A percentile compares a stretch with the other conserved stretches of the same genome.
These are phyloP conservation scores for Lucinisca nassula DNA, from an alignment of 2,888 invertebrate species.

Conservation along the genomic window DNA sequence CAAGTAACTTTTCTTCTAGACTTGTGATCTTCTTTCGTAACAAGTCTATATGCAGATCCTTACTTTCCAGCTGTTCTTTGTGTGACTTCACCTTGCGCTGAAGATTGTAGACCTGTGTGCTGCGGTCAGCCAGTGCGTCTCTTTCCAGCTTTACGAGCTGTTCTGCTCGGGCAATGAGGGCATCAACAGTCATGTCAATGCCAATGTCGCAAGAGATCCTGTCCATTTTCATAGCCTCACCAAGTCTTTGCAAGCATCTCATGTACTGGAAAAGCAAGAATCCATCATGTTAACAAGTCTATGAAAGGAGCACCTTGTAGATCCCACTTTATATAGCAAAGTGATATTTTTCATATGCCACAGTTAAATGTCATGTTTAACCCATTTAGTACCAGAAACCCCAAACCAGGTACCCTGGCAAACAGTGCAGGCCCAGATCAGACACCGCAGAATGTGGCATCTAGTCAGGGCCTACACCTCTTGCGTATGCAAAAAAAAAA, in stretches of 20 bases:
- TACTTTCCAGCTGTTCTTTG: slow-evolving; percentile 96
- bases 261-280: slow-evolving; percentile 80
- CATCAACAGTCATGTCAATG: slow-evolving; percentile 94
- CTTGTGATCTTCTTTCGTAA: slow-evolving; percentile 93
- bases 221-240: slow-evolving; percentile 95
- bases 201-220: slow-evolving; percentile 94
- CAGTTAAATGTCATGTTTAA: too few relatives aligned
- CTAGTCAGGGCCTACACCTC: too few relatives aligned
- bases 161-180: slow-evolving; percentile 94
- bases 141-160: slow-evolving; percentile 94
- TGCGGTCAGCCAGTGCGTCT: slow-evolving; percentile 95
- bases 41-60: slow-evolving; percentile 97
- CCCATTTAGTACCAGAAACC: too few relatives aligned
- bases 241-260: slow-evolving; percentile 94
- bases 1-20: slow-evolving; percentile 84
- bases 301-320: too few relatives aligned
- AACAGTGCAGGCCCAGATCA: too few relatives aligned
- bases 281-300: too few relatives aligned
- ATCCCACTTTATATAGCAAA: too few relatives aligned
- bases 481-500: too few relatives aligned
- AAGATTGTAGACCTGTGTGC: slow-evolving; percentile 95
- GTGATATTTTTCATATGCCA: too few relatives aligned
- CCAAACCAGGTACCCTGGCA: too few relatives aligned
- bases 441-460: too few relatives aligned
- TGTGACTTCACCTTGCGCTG: slow-evolving; percentile 94